Conservation (phyloP, 2,888 invertebrate genomes). For the Metacarcinus magister region DNA sequence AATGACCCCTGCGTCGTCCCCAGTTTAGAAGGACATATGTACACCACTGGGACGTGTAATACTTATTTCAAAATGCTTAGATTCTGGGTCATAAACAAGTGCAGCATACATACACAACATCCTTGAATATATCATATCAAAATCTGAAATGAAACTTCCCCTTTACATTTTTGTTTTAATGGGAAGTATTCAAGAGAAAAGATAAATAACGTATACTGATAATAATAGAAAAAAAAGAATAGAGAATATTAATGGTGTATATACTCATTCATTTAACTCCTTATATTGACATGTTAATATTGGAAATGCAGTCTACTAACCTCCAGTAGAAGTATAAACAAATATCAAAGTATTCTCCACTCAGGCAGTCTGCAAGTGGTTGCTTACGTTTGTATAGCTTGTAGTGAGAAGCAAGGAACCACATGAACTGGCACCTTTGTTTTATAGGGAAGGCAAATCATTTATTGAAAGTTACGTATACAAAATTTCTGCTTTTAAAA, state of each 20-base stretch:
- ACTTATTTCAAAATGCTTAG: neutral
- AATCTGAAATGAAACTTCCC: no score
- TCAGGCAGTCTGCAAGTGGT: neutral
- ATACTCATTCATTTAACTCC: neutral
- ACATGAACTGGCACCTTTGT: neutral
- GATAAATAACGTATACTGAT: neutral
- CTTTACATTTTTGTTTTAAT: neutral
- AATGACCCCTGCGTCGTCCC: no score
- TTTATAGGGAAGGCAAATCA: neutral
- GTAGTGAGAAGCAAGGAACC: neutral
- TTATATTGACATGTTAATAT: neutral
- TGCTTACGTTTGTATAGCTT: neutral
- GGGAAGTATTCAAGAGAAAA: neutral
- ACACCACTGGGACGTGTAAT: neutral
- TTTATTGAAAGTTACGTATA: neutral
- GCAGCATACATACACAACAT: neutral
- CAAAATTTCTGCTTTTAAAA: neutral
- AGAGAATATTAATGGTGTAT: neutral
- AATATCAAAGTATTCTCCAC: neutral
- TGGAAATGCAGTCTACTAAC: neutral
- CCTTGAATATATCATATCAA: neutral
- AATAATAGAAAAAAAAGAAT: neutral
- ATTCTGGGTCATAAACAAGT: neutral
- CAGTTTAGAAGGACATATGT: no score
- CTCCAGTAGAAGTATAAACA: neutral